Base-by-base conservation (phyloP, 2,113 vertebrate genomes). In the Pseudorectes ferrugineus region DNA sequence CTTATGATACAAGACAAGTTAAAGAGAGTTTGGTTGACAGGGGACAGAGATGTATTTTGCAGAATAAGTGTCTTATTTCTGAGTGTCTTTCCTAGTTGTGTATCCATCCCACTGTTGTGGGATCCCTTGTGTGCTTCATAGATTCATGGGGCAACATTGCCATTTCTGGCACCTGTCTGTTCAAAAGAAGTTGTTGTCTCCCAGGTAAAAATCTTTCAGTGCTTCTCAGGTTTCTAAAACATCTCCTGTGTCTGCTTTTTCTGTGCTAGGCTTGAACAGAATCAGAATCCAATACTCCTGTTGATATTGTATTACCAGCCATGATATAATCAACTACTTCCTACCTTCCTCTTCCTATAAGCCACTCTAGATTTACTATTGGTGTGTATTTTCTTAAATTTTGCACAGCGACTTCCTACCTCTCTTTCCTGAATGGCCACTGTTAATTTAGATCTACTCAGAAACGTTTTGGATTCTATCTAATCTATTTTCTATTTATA, bases 401-500 rank as follows among this genome's bases (percentile, higher is more conserved):
- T 80, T 94, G 77, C 86, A 81, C 46, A 29, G 61, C 4, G 55
- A 45, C 75, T 95, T 92, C 90, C 94, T 88, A 52, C 59, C 21
- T 78, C 88, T 33, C 61, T 92, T 94, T 92, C 72, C 75, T 86
- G 76, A 88, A 90, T 65, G 72, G 75, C 70, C 81, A 57, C 72
- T 68, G 90, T 88, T 94, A 90, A 86, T 96, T 96, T 86, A 96
- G 92, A 93, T 84, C 52, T 80, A 90, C 72, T 83, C 82, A 61
- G 94, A 85, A 95, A 72, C 72, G 12, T 90, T 93, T 88, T 85
- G 78, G 74, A 89, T 94, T 94, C 79, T 93, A 70, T 89, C 93
- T 96, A 83, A 95, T 94, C 93, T 82, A 43, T 76, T 94, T 96
- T 94, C 94, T 96, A 95, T 96, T 96, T 96, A 93, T 97, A 97